Evolutionary conservation across 2,113 vertebrate species (phyloP).

Genomic region (Cranoglanis bouderius): DNA sequence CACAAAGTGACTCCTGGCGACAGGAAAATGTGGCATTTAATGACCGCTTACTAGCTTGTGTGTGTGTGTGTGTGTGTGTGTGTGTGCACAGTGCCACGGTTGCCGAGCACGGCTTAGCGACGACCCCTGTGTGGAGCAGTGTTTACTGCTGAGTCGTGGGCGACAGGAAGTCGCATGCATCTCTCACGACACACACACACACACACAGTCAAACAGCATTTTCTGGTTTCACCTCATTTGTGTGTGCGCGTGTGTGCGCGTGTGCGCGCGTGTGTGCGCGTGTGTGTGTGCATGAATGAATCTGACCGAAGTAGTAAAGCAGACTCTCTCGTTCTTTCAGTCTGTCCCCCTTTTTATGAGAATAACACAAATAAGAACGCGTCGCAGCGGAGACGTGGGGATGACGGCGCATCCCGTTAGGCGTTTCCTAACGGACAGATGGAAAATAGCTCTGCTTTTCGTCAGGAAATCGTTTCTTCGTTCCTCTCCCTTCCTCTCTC

Average conservation of each 20-base stretch:
- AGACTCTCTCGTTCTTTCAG: neutral
- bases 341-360: neutral
- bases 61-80: constrained; percentile 25
- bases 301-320: neutral
- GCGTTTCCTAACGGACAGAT: constrained; percentile 13
- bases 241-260: neutral
- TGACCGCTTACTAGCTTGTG: constrained; percentile 45
- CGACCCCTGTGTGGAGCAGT: constrained; percentile 51
- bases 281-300: neutral
- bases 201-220: neutral
- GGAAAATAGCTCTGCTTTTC: constrained; percentile 9
- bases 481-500: neutral
- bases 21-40: constrained; percentile 44
- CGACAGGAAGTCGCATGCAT: constrained; percentile 27
- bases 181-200: constrained; percentile 20
- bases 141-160: constrained; percentile 42
- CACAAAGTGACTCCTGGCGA: constrained; percentile 20
- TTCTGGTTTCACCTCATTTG: neutral
- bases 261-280: neutral
- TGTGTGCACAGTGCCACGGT: constrained; percentile 30
- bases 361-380: constrained; percentile 20
- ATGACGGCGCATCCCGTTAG: neutral
- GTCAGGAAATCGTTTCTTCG: constrained; percentile 18
- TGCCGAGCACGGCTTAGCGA: constrained; percentile 61
- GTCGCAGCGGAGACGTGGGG: neutral